These are phyloP conservation scores for Nyctibius bracteatus DNA, from an alignment of 2,113 vertebrate genomes.

Conservation along the genomic window DNA sequence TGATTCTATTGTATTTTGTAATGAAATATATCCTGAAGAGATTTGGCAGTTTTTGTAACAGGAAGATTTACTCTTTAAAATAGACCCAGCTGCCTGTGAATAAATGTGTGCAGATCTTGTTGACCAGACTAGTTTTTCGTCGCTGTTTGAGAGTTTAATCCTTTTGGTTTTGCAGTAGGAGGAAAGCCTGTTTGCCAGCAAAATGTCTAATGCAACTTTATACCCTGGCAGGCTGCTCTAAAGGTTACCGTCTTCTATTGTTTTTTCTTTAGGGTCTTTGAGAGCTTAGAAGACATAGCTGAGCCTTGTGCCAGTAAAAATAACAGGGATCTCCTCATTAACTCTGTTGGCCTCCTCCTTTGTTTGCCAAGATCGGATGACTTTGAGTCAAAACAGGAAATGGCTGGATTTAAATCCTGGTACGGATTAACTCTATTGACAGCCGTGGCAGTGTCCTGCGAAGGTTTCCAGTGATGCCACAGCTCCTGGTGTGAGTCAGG, in stretches of 20 bases:
- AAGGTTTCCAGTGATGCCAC: background rate
- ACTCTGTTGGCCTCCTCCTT: conserved; percentile 49
- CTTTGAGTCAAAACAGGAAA: conserved; percentile 70
- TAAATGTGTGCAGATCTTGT: background rate
- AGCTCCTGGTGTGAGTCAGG: background rate
- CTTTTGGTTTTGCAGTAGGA: background rate
- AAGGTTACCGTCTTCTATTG: background rate
- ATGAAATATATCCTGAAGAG: background rate
- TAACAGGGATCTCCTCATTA: conserved; percentile 54
- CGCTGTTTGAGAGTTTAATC: background rate
- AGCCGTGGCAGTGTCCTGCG: background rate
- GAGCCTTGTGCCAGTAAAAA: conserved; percentile 59
- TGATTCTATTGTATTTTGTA: background rate
- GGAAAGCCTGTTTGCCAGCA: background rate
- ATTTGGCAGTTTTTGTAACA: background rate
- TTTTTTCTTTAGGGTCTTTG: background rate
- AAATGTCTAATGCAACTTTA: background rate
- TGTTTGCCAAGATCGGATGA: conserved; percentile 69
- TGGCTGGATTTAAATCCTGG: conserved; percentile 68
- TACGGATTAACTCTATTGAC: conserved; percentile 51
- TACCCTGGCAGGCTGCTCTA: background rate
- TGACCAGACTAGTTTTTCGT: background rate
- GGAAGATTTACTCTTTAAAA: background rate
- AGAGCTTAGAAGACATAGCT: background rate
- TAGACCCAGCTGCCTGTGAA: background rate